Base-by-base conservation (phyloP, 1,140 invertebrate species). In the Drosophila auraria region DNA sequence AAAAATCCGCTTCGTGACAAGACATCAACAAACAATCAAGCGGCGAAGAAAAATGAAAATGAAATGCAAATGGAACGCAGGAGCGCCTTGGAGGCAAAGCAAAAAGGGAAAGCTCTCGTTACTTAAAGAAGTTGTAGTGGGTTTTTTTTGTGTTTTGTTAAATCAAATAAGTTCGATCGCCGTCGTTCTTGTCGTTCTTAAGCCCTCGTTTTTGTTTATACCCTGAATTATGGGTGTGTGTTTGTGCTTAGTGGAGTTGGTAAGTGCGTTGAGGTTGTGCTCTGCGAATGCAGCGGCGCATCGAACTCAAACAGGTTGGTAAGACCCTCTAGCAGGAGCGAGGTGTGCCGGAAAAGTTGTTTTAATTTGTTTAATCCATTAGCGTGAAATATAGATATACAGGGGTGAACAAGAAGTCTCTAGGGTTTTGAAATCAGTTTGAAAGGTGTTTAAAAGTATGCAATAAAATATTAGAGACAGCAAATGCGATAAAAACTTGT, bases 231-330 rank as follows among this genome's bases (percentile, higher is more conserved):
- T 59, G 33, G 25, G 17, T 45, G 23, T 47, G 30, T 60, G 53
- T 38, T 27, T 71, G 38, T 51, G 27, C 49, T 17, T n/a, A 58
- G 40, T 12, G 45, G 56, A 23, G 40, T 25, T 57, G 33, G 9
- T 38, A 25, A 53, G 12, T 33, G 33, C 36, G 30, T 27, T 27
- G 17, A n/a, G 27, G 53, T 71, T 70, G 44, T 14, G 25, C 38
- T 58, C 54, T 23, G 36, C 40, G 47, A 68, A 72, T 86, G 82
- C 82, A 86, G 50, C 70, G 33, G 50, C 65, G 27, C 62, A 58
- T 72, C 82, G 66, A 83, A 71, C 81, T 72, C 56, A 61, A 83
- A 83, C 81, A 83, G 78, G 77, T 83, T 83, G 76, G 49, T 42
- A 12, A 20, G 49, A 14, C 9, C 14, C n/a, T 38, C 14, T 47